Evolutionary conservation across 2,888 invertebrate species (phyloP).

Genomic region (Dolomedes plantarius): DNA sequence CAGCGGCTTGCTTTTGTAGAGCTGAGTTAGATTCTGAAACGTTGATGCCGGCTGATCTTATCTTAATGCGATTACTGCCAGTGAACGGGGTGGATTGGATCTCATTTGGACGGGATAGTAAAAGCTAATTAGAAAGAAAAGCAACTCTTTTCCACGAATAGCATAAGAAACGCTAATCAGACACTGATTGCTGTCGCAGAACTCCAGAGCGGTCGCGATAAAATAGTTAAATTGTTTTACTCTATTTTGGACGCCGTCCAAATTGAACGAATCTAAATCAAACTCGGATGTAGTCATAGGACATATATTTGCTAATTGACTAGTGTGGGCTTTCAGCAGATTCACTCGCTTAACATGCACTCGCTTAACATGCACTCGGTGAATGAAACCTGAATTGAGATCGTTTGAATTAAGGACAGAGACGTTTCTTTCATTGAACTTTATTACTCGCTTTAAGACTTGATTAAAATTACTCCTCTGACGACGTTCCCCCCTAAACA

Average conservation of each 20-base stretch:
- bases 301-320: too few relatives aligned
- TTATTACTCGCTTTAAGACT: too few relatives aligned
- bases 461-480: too few relatives aligned
- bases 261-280: background rate
- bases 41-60: background rate
- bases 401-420: too few relatives aligned
- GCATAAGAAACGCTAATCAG: slow-evolving; percentile 9
- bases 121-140: background rate
- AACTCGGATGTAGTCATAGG: too few relatives aligned
- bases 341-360: too few relatives aligned
- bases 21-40: background rate
- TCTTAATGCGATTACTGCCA: slow-evolving; percentile 4
- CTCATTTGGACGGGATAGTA: background rate
- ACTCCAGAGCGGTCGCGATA: background rate
- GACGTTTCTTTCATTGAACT: too few relatives aligned
- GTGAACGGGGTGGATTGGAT: background rate
- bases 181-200: background rate
- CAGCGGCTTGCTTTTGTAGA: background rate
- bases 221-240: background rate
- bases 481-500: too few relatives aligned
- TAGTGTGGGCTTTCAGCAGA: too few relatives aligned
- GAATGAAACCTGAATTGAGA: too few relatives aligned
- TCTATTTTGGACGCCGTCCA: background rate
- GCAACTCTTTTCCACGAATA: background rate
- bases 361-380: too few relatives aligned